Percentiles rank a stretch among this genome's conserved stretches.
These are phyloP conservation scores for Anastatus disparis DNA, from an alignment of 1,140 invertebrate genomes.

Conservation along the genomic window DNA sequence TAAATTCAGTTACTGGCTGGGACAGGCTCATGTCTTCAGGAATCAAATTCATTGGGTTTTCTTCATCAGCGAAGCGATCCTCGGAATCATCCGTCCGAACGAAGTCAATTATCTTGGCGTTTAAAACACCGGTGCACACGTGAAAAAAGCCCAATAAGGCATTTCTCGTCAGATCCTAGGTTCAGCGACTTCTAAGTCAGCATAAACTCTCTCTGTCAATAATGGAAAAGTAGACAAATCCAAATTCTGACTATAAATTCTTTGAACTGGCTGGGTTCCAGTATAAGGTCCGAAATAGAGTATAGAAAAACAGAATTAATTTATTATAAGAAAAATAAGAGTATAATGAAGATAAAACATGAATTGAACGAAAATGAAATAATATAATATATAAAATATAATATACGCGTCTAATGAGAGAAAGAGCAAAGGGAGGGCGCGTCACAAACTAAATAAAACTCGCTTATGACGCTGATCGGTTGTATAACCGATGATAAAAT, in stretches of 20 bases:
- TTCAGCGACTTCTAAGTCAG: background rate
- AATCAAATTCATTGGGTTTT: background rate
- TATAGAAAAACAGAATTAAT: no score
- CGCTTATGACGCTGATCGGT: no score
- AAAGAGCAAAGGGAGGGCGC: no score
- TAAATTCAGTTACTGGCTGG: background rate
- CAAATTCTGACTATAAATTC: conserved; percentile 11
- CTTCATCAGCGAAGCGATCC: background rate
- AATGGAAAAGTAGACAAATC: conserved; percentile 21
- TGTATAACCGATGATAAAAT: no score
- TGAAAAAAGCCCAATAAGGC: conserved; percentile 9
- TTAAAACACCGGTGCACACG: background rate
- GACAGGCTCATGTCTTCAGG: background rate
- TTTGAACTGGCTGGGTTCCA: background rate
- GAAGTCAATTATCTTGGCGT: background rate
- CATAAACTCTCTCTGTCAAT: background rate
- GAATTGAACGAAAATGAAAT: no score
- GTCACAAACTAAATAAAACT: no score
- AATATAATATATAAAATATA: no score
- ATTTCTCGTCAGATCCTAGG: conserved; percentile 1
- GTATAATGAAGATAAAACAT: no score
- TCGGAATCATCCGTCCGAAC: background rate
- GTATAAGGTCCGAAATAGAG: background rate
- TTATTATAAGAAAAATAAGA: no score
- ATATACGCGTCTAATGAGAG: no score